These are phyloP conservation scores for Pterocles burchelli DNA, from an alignment of 2,113 vertebrate species.

Conservation along the genomic window DNA sequence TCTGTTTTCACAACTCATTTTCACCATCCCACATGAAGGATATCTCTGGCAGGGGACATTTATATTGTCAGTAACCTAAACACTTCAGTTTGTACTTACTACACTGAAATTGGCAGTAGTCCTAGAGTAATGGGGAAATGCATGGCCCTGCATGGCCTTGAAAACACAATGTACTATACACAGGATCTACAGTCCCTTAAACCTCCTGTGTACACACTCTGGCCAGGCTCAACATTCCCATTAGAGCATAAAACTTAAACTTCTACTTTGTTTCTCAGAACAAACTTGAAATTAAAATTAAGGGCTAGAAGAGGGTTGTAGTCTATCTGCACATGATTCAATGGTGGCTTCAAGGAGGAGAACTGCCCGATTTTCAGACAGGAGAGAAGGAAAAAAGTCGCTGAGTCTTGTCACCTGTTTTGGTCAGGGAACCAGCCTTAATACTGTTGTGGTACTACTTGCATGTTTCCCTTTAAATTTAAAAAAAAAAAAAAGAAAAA, in stretches of 20 bases:
- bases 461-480: background rate
- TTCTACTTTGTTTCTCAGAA: background rate
- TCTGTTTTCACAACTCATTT: conserved; percentile 53
- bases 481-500: background rate
- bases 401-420: background rate
- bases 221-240: background rate
- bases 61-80: conserved; percentile 27
- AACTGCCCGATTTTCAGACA: background rate
- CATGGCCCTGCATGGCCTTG: background rate
- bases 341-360: background rate
- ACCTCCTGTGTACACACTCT: background rate
- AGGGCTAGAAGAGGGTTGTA: background rate
- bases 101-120: background rate
- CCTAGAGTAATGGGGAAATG: background rate
- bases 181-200: background rate
- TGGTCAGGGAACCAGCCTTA: background rate
- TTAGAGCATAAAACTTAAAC: background rate
- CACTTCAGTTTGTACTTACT: background rate
- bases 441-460: background rate
- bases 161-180: background rate
- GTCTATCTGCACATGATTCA: background rate
- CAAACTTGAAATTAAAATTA: background rate
- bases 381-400: background rate
- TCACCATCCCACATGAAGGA: conserved; percentile 35
- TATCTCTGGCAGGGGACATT: conserved; percentile 44